Conservation (phyloP, 2,888 invertebrate genomes). For the Drosophila mercatorum region DNA sequence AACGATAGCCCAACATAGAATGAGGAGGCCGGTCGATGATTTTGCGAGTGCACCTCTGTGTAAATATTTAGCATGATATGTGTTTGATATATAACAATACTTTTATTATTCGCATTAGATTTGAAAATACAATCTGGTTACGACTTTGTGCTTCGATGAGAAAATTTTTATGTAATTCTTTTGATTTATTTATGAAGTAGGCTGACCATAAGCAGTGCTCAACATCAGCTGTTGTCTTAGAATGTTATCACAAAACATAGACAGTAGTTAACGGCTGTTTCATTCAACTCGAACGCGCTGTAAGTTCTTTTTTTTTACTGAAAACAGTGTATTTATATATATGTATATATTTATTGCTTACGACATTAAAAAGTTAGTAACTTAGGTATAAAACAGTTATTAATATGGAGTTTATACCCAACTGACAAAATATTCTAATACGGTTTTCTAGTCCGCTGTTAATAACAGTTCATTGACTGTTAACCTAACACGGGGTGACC, state of each 20-base stretch:
- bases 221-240: background rate
- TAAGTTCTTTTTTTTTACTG: too few relatives aligned
- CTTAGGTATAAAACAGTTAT: background rate
- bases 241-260: background rate
- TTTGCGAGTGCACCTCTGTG: slow-evolving; percentile 24
- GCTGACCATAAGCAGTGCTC: background rate
- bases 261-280: background rate
- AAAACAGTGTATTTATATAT: too few relatives aligned
- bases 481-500: slow-evolving; percentile 20
- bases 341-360: background rate
- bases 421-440: background rate
- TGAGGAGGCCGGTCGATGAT: slow-evolving; percentile 38
- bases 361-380: background rate
- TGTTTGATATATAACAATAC: slow-evolving; percentile 1
- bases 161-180: too few relatives aligned
- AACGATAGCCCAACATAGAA: slow-evolving; percentile 39
- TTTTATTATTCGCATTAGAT: background rate
- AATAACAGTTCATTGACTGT: slow-evolving; percentile 2
- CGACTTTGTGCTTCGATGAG: background rate
- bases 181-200: background rate
- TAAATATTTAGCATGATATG: slow-evolving; percentile 23
- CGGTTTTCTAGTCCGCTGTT: background rate
- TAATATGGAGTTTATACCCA: background rate
- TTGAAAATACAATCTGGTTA: slow-evolving; percentile 5
- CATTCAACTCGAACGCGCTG: background rate